Percentiles rank a stretch among this genome's conserved stretches.
Evolutionary conservation across 2,113 vertebrate genomes (phyloP).

Genomic region (Asarcornis scutulata): DNA sequence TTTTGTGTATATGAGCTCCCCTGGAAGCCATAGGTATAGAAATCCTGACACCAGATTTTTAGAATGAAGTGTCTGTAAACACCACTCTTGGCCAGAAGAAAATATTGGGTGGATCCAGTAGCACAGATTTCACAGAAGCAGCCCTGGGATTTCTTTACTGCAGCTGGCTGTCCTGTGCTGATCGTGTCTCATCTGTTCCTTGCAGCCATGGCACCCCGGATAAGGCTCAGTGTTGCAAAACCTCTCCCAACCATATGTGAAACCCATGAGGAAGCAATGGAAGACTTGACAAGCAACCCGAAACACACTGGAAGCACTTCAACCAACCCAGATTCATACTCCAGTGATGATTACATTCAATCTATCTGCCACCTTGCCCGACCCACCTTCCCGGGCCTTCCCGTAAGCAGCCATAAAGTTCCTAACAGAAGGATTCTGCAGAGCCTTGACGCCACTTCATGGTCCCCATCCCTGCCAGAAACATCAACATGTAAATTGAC

Average conservation of each 20-base stretch:
- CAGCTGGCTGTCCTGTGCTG: neutral
- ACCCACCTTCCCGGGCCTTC: constrained; percentile 76
- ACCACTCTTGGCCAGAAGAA: neutral
- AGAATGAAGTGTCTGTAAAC: neutral
- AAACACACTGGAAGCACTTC: constrained; percentile 28
- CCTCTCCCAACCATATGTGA: constrained; percentile 85
- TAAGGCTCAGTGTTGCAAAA: constrained; percentile 76
- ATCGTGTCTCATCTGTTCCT: neutral
- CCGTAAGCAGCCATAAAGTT: neutral
- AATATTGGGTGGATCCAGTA: neutral
- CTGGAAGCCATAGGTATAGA: neutral
- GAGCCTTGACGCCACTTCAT: neutral
- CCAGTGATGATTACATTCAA: constrained; percentile 83
- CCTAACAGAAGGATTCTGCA: constrained; percentile 38
- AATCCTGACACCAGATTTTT: neutral
- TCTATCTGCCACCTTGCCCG: constrained; percentile 88
- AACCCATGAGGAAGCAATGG: constrained; percentile 75
- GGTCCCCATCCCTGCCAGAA: neutral
- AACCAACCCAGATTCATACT: constrained; percentile 12
- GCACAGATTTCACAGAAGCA: neutral
- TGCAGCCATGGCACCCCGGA: constrained; percentile 82
- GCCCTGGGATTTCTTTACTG: neutral
- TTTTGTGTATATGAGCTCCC: neutral
- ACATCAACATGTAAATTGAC: neutral
- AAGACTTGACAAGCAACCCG: constrained; percentile 63